phyloP scores from a whole-genome alignment of 2,888 invertebrate genomes.

The Dexiosoma caninum region DNA sequence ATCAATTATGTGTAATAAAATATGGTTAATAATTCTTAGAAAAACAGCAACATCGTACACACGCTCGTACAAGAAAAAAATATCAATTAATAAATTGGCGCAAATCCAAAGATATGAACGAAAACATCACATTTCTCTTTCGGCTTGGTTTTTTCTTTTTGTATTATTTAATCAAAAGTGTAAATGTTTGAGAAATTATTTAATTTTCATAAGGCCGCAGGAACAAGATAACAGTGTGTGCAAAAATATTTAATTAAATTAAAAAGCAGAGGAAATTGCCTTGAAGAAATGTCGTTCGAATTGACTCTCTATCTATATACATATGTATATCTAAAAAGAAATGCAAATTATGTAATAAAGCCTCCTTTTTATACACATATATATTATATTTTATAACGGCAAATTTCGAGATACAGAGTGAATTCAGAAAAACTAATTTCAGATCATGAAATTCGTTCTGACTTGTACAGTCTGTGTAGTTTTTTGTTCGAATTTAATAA shows the following conservation, averaged over 20 bases:
- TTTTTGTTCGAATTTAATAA: too few species aligned
- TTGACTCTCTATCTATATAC: background rate
- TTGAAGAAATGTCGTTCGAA: slow-evolving; percentile 21
- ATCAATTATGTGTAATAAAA: slow-evolving; percentile 64
- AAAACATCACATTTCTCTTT: slow-evolving; percentile 28
- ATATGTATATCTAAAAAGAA: background rate
- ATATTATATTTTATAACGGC: too few species aligned
- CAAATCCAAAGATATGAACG: slow-evolving; percentile 55
- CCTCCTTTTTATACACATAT: too few species aligned
- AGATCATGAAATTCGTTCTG: too few species aligned
- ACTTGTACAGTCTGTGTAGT: too few species aligned
- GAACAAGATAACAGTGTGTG: slow-evolving; percentile 4
- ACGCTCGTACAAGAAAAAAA: slow-evolving; percentile 11
- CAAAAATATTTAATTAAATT: slow-evolving; percentile 37
- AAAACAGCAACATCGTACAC: slow-evolving; percentile 8
- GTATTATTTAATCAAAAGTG: slow-evolving; percentile 35
- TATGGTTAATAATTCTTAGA: slow-evolving; percentile 59
- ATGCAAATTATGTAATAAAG: too few species aligned
- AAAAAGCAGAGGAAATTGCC: background rate
- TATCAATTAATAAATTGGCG: slow-evolving; percentile 63
- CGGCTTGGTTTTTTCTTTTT: background rate
- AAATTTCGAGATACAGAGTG: too few species aligned
- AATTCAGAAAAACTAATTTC: too few species aligned
- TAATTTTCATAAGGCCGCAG: slow-evolving; percentile 2
- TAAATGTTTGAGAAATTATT: slow-evolving; percentile 33